Evolutionary conservation across 1,140 invertebrate genomes (phyloP), one percentile per base, ranked within the genome.

Genomic region (Chrysopa pallens): DNA sequence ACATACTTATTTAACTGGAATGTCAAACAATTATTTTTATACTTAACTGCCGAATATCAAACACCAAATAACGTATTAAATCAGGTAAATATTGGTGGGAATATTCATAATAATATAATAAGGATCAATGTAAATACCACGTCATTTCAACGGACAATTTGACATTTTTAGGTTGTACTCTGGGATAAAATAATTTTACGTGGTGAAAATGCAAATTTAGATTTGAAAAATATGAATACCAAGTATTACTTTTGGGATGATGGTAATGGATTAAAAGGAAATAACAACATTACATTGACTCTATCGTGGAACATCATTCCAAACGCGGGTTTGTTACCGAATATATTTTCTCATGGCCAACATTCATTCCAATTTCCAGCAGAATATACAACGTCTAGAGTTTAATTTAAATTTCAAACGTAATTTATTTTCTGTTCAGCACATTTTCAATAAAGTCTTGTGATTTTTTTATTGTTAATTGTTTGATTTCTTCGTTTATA

Each of bases 231-330:
- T 57, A 81, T 93, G 68, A 90, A 95, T 57, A 91, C 90, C 4
- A 97, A 98, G 62, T 99, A 98, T 67, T 98, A 98, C 59, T 98
- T 99, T 66, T 95, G 92, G 86, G 95, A 98, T 74, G 95, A 98
- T 72, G 94, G 94, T 38, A 90, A 91, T 67, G 92, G 94, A 57
- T 69, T 98, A 9, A 88, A 76, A 55, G 86, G 78, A 38, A 92
- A 96, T 61, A 78, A 83, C 52, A 97, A 97, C 66, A 78, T 97
- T 1, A 92, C 90, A 4, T 64, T 98, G 39, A 84, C 78, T n/a
- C 61, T 97, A 11, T 89, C 88, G 1, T 98, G 92, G 89, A 98
- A 98, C 63, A 88, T 98, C 31, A 93, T 98, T 50, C 95, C 95
- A 35, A 98, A 98, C 72, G 92, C 94, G 52, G 95, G 95, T 35